Base-by-base conservation (phyloP, 1,140 invertebrate species). In the Euwallacea fornicatus region DNA sequence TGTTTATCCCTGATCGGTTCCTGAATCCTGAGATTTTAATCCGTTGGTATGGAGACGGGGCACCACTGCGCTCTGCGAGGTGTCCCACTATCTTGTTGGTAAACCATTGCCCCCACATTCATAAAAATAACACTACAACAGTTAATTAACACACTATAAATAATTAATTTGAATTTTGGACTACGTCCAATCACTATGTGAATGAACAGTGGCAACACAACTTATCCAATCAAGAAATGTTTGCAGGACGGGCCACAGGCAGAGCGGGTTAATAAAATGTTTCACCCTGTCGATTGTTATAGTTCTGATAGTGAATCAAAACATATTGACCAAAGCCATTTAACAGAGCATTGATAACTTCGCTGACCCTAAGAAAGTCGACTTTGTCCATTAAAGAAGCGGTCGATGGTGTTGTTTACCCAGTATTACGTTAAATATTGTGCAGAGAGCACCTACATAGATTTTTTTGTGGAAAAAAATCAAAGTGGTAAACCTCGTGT, bases 341-440 rank as follows among this genome's bases (percentile, higher is more conserved):
- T 62, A 53, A 2, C 46, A 13, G 46, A 72, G 16, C 42, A 62
- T 46, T 62, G 67, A 73, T 73, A 73, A 73, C 71, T 56, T 44
- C 13, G 8, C 33, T 73, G 67, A 73, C 72, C 72, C 55, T 44
- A 58, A 55, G 41, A 65, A 70, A 69, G 54, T 73, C 54, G 72
- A 73, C 72, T 73, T 73, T 69, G 72, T 73, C 61, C 62, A 73
- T 69, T 69, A 69, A 66, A 69, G 67, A 69, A 72, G 66, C 65
- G 15, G n/a, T 58, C 6, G 53, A 66, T 50, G 16, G 42, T 47
- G 54, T 66, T 71, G 55, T 71, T 71, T 65, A 66, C 58, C 46
- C 69, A 71, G 69, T 71, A 43, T 46, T 44, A 13, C 54, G 55
- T 41, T 11, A 53, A 65, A 66, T 59, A 66, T 53, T 47, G 62